Evolutionary conservation across 2,113 vertebrate genomes (phyloP), one percentile per base, ranked within the genome.

Genomic region (Syngnathus typhle): DNA sequence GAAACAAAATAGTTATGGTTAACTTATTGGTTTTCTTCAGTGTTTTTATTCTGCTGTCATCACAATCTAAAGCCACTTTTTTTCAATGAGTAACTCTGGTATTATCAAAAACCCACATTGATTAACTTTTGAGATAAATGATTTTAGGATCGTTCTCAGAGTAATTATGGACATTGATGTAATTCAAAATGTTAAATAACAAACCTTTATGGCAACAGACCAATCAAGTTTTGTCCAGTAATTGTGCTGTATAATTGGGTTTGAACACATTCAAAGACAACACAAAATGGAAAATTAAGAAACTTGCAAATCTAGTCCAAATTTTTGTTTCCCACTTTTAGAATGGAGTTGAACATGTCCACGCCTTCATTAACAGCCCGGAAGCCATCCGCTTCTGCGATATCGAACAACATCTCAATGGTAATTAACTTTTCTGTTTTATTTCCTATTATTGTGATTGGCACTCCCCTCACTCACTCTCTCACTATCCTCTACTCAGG

Each of bases 301-400:
- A 7, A 18, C 21, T 21, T 7, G 19, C 51, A 21, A 8, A n/a
- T 52, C n/a, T 2, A 10, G 19, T 21, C 19, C n/a, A 52, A 11
- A 52, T 36, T 27, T 44, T 13, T 23, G 4, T 44, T 23, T 66
- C 7, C 55, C 1, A 47, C 43, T 56, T 65, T 85, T 78, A 96
- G 95, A 91, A 93, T 52, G 92, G 92, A 0, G 65, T 79, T 6
- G 83, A 91, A 32, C 95, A 96, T 2, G 41, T 78, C 68, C 95
- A 96, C 62, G 90, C 94, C 1, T 96, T 96, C 39, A 91, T 95
- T 64, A 75, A 66, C 7, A 91, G 84, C 76, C 92, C 93, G 10
- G 93, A 95, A 44, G 83, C 85, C 16, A 86, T 76, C 72, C 94
- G 83, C 39, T 95, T 94, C 81, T 96, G 93, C 75, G 93, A 95